Evolutionary conservation across 1,140 invertebrate genomes (phyloP).

Genomic region (Nephila pilipes): DNA sequence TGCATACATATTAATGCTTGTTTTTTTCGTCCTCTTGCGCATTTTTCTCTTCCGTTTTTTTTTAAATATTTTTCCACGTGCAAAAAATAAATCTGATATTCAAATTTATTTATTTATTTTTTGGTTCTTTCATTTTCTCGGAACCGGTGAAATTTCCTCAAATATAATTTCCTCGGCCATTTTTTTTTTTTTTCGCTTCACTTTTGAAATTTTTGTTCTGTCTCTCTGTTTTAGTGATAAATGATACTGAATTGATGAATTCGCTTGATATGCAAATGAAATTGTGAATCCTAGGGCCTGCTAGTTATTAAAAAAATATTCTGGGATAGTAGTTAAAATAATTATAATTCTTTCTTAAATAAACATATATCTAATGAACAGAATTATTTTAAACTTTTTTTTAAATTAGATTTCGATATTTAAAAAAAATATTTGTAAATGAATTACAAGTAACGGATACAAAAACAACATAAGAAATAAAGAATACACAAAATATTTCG

Average conservation of each 20-base stretch:
- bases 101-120: background rate
- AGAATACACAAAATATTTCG: no score
- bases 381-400: no score
- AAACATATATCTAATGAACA: no score
- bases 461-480: no score
- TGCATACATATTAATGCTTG: conserved; percentile 58
- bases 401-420: no score
- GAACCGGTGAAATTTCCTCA: background rate
- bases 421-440: no score
- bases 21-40: background rate
- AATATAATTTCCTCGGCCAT: background rate
- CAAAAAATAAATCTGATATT: conserved; percentile 26
- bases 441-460: no score
- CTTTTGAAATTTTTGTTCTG: background rate
- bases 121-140: background rate
- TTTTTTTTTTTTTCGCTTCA: background rate
- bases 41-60: background rate
- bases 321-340: background rate
- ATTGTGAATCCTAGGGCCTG: background rate
- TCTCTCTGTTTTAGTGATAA: no score
- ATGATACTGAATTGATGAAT: background rate
- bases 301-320: background rate
- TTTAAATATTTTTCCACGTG: background rate
- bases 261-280: background rate
- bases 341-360: no score